Base-by-base conservation (phyloP, 2,888 invertebrate genomes). In the Thelaira solivaga region DNA sequence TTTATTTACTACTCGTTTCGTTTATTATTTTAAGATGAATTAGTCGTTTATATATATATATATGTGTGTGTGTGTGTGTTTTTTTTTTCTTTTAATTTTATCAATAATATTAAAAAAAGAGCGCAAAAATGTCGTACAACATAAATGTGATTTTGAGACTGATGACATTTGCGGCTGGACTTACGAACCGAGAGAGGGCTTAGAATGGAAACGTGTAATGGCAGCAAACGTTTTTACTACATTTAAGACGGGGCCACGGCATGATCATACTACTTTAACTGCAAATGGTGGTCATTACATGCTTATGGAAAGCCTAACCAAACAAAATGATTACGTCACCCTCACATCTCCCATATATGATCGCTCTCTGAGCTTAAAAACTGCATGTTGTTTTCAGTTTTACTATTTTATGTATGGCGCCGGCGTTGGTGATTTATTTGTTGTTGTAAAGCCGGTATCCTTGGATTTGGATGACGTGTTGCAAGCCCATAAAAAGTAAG, bases 321-420 rank as follows among this genome's bases (percentile, higher is more conserved):
- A 91, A 11, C 47, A 49, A 20, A 22, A 45, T 11, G 93, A 94
- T 76, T 92, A 92, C 0, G 94, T 96, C 0, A 91, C 94, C 0
- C 90, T 96, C 0, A 88, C 94, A 7, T 95, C 95, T 0, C 96
- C 96, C 0, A 89, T 94, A 0, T 95, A 92, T 84, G 88, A 90
- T 2, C 83, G 88, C 0, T 83, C 85, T 0, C 83, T 90, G 16
- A 88, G 91, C 93, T 61, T 83, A 11, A 80, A 83, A 80, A 85
- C 86, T 0, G 84, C 84, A 2, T 88, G 93, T 86, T 88, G 93
- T 86, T 93, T 95, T 80, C 90, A 91, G 0, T 93, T 94, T 84
- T 94, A 91, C 89, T 96, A 95, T 84, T 94, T 95, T 85, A 96
- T 96, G 95, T 94, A 91, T 85, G 96, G 96, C 7, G 86, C 87